Evolutionary conservation across 2,888 invertebrate species (phyloP).

Genomic region (Hirtodrosophila trivittata): DNA sequence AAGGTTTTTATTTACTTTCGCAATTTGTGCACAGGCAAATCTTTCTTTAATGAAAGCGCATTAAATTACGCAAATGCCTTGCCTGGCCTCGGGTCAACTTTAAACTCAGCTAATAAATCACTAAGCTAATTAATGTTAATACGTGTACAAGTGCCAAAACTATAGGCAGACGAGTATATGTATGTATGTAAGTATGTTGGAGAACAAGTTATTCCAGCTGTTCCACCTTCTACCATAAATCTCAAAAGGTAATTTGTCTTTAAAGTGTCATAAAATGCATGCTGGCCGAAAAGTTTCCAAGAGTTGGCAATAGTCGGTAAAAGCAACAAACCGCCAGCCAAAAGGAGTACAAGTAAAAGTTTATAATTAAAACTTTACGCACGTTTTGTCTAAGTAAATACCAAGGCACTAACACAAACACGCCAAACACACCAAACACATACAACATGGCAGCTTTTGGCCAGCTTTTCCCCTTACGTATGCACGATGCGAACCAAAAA

Average conservation of each 20-base stretch:
- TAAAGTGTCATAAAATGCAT: constrained; percentile 57
- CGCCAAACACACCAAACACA: constrained; percentile 13
- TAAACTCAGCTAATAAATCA: constrained; percentile 15
- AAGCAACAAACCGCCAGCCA: background rate
- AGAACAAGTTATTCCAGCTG: constrained; percentile 20
- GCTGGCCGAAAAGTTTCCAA: constrained; percentile 20
- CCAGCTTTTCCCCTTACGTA: constrained; percentile 48
- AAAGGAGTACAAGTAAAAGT: constrained; percentile 58
- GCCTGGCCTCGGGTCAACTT: background rate
- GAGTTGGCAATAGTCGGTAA: constrained; percentile 3
- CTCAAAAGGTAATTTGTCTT: constrained; percentile 33
- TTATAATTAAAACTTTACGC: constrained; percentile 79
- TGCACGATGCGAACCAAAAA: constrained; percentile 57
- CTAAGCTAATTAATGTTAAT: constrained; percentile 40
- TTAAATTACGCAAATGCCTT: too few relatives aligned
- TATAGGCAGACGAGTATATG: background rate
- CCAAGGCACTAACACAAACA: constrained; percentile 34
- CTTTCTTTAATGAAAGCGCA: too few relatives aligned
- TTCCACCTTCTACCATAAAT: constrained; percentile 20
- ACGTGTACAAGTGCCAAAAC: constrained; percentile 19
- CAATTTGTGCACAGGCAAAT: background rate
- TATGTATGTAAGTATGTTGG: background rate
- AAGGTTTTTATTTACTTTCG: constrained; percentile 15
- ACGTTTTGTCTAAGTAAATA: constrained; percentile 77
- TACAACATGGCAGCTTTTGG: constrained; percentile 39